Evolutionary conservation across 2,888 invertebrate species (phyloP).

Genomic region (Drosophila aldrichi): DNA sequence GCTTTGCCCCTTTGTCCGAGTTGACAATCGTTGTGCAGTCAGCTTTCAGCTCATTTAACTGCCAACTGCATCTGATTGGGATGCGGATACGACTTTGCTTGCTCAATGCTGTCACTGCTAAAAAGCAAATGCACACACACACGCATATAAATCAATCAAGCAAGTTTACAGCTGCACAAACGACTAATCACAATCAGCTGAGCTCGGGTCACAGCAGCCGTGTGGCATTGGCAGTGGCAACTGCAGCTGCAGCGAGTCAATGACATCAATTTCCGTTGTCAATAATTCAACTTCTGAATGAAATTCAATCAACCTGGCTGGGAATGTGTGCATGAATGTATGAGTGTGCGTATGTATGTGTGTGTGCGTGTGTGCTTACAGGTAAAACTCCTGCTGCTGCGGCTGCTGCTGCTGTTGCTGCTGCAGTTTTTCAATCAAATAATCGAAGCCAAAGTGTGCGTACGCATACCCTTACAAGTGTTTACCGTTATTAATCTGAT

Average conservation of each 20-base stretch:
- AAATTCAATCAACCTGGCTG: slow-evolving; percentile 66
- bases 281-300: slow-evolving; percentile 71
- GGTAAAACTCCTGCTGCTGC: slow-evolving; percentile 9
- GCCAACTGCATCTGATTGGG: slow-evolving; percentile 19
- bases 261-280: slow-evolving; percentile 70
- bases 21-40: slow-evolving; percentile 19
- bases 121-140: slow-evolving; percentile 29
- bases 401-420: slow-evolving; percentile 15
- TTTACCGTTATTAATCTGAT: slow-evolving; percentile 77
- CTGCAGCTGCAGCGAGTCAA: slow-evolving; percentile 58
- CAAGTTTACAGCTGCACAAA: slow-evolving; percentile 48
- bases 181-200: slow-evolving; percentile 68
- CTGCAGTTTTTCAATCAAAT: slow-evolving; percentile 50
- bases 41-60: slow-evolving; percentile 57
- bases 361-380: slow-evolving; percentile 1
- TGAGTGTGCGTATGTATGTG: background rate
- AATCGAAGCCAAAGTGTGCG: slow-evolving; percentile 32
- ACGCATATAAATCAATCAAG: slow-evolving; percentile 63
- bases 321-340: slow-evolving; percentile 7
- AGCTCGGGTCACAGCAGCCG: slow-evolving; percentile 17
- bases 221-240: slow-evolving; percentile 8
- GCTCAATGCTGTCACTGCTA: slow-evolving; percentile 12
- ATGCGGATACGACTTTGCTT: background rate
- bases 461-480: slow-evolving; percentile 50
- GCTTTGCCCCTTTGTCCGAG: background rate